phyloP scores from a whole-genome alignment of 2,888 invertebrate genomes.

The Zaprionus lineosus region DNA sequence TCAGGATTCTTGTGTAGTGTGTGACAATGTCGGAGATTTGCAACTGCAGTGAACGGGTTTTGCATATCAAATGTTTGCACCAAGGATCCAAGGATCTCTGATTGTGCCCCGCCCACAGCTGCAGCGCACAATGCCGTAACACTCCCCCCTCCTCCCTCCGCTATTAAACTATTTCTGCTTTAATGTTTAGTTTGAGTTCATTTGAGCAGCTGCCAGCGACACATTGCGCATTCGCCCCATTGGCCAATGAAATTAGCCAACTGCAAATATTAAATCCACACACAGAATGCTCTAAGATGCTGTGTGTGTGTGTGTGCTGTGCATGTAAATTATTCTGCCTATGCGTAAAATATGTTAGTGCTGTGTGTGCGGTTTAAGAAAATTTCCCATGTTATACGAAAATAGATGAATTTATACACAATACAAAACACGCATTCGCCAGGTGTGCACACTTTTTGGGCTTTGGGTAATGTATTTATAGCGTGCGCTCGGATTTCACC shows the following conservation, averaged over 20 bases:
- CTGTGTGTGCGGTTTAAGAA: too few relatives aligned
- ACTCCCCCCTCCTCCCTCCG: not conserved
- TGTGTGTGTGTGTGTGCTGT: conserved; percentile 1
- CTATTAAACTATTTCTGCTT: conserved; percentile 16
- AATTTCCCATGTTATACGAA: conserved; percentile 14
- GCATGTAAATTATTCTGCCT: too few relatives aligned
- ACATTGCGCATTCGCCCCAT: conserved; percentile 45
- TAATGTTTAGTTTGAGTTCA: conserved; percentile 47
- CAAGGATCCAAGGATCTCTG: conserved; percentile 47
- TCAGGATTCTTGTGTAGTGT: conserved; percentile 20
- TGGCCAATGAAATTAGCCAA: conserved; percentile 51
- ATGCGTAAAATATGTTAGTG: too few relatives aligned
- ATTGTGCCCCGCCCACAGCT: conserved; percentile 32
- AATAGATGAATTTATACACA: not conserved
- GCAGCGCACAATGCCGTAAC: not conserved
- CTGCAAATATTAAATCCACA: conserved; percentile 58
- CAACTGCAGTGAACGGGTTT: conserved; percentile 57
- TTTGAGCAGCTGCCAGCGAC: conserved; percentile 22
- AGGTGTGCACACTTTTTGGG: conserved; percentile 51
- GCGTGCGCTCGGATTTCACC: conserved; percentile 42
- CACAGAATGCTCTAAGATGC: not conserved
- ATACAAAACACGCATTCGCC: conserved; percentile 49
- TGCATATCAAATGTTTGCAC: conserved; percentile 57
- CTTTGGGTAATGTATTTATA: conserved; percentile 57
- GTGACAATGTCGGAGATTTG: conserved; percentile 68